Conservation (phyloP, 2,797 vertebrate genomes). For the Staurois parvus region DNA sequence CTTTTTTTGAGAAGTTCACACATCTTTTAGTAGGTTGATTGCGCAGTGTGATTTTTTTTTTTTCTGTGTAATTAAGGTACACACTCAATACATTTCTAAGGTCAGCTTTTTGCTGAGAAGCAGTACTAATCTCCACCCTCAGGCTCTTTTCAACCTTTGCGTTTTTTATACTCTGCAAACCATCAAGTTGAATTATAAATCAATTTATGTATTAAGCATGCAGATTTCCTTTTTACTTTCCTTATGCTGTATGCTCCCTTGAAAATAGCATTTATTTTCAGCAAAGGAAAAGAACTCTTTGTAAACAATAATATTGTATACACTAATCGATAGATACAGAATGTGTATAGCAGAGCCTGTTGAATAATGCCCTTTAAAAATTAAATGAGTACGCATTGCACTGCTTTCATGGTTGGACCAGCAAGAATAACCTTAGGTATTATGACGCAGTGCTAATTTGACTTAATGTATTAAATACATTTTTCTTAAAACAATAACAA, state of each 20-base stretch:
- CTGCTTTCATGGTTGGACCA: neutral
- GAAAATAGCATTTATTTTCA: neutral
- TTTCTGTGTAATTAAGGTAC: neutral
- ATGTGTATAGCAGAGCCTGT: neutral
- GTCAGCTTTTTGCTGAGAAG: neutral
- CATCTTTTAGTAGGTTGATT: neutral
- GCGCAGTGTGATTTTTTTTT: neutral
- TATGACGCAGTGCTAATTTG: neutral
- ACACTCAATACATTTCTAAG: slow-evolving; percentile 8
- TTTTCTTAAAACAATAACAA: too few relatives aligned
- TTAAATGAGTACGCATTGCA: slow-evolving; percentile 12
- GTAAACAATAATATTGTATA: neutral
- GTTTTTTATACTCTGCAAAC: neutral
- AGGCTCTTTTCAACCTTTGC: slow-evolving; percentile 4
- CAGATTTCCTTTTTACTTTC: neutral
- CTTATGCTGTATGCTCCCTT: neutral
- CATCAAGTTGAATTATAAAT: slow-evolving; percentile 15
- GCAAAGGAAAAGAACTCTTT: neutral
- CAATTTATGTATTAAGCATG: slow-evolving; percentile 35
- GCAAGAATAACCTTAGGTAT: neutral
- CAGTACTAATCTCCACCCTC: slow-evolving; percentile 25
- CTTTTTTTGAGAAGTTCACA: neutral
- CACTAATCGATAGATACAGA: neutral
- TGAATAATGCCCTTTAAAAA: slow-evolving; percentile 2
- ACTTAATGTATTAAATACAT: neutral